phyloP scores from a whole-genome alignment of 2,888 invertebrate genomes.

The Pterobdella sp. region DNA sequence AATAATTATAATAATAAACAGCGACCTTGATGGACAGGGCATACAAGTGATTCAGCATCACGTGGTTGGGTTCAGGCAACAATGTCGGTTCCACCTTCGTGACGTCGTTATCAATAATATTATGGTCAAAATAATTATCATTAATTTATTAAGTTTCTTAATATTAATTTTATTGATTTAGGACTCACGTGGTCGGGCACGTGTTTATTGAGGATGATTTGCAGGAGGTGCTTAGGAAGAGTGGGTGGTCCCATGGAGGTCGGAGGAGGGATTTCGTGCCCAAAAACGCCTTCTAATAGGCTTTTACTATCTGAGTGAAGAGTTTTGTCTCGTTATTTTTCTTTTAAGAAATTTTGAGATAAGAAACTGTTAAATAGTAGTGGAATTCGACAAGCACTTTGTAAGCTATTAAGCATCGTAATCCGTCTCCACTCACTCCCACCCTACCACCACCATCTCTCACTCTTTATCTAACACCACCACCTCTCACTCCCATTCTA shows the following conservation, averaged over 20 bases:
- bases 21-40: conserved; percentile 85
- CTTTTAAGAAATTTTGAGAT: too few species aligned
- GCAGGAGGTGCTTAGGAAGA: conserved; percentile 89
- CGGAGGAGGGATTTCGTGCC: background rate
- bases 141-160: too few species aligned
- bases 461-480: background rate
- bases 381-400: too few species aligned
- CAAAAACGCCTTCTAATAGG: background rate
- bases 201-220: conserved; percentile 97
- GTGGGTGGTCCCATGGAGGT: conserved; percentile 79
- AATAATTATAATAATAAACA: background rate
- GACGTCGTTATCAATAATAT: too few species aligned
- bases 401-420: too few species aligned
- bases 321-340: too few species aligned
- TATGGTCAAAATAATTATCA: too few species aligned
- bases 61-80: conserved; percentile 98
- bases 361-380: too few species aligned
- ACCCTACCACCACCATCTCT: background rate
- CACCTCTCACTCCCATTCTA: background rate
- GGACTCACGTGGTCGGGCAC: conserved; percentile 61
- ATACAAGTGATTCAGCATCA: conserved; percentile 98
- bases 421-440: too few species aligned
- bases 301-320: background rate
- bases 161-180: background rate
- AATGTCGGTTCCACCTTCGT: conserved; percentile 98